A percentile compares a stretch with the other conserved stretches of the same genome.
phyloP scores from a whole-genome alignment of 2,113 vertebrate genomes.

The Chaetodon auriga region DNA sequence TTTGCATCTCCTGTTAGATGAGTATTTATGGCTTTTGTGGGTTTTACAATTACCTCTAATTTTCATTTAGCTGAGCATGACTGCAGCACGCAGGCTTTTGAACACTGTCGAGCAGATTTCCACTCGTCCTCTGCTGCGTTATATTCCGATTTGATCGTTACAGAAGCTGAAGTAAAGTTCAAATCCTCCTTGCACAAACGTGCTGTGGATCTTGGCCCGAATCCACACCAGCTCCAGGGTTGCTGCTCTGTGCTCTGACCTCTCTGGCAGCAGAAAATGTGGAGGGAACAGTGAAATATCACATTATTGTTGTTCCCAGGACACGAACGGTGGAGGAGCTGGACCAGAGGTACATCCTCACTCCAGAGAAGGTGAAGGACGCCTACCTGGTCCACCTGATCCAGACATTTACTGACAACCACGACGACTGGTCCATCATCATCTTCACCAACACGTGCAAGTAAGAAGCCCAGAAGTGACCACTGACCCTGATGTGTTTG shows the following conservation, averaged over 20 bases:
- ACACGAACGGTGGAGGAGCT: slow-evolving; percentile 91
- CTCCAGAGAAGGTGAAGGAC: slow-evolving; percentile 93
- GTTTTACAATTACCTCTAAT: neutral
- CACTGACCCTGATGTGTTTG: neutral
- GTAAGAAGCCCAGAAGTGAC: slow-evolving; percentile 79
- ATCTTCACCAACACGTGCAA: slow-evolving; percentile 99
- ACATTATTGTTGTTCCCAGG: slow-evolving; percentile 72
- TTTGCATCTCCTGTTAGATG: neutral
- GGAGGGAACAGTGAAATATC: neutral
- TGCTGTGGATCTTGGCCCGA: neutral
- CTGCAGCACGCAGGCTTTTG: neutral
- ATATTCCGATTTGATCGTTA: neutral
- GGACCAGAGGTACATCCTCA: slow-evolving; percentile 93
- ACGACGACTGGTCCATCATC: slow-evolving; percentile 94
- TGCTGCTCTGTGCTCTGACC: neutral
- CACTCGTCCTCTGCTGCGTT: no score
- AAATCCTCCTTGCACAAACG: neutral
- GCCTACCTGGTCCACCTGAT: slow-evolving; percentile 94
- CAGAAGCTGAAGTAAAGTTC: neutral
- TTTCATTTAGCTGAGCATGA: neutral
- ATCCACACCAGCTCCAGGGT: neutral
- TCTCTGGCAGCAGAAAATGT: neutral
- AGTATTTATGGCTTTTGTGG: neutral
- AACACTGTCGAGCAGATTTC: no score
- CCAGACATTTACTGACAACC: slow-evolving; percentile 92